Conservation (phyloP, 1,140 invertebrate species). For the Euglossa dilemma region DNA sequence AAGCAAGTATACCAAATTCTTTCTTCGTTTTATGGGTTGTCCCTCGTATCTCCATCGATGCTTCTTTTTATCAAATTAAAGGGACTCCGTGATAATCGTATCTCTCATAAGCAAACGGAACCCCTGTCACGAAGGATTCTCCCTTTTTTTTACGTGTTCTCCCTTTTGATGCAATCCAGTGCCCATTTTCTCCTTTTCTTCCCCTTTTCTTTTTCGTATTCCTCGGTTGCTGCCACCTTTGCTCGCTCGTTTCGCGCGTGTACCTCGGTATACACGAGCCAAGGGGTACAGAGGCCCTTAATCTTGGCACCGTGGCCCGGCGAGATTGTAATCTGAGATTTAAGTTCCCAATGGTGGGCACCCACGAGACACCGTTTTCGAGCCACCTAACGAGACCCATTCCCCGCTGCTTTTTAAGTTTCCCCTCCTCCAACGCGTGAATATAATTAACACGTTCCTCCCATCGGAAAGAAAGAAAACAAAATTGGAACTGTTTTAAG, state of each 20-base stretch:
- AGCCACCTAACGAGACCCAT: constrained; percentile 48
- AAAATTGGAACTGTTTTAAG: not conserved
- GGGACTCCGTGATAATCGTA: not conserved
- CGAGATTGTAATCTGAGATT: constrained; percentile 77
- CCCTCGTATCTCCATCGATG: not conserved
- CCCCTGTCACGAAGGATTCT: not conserved
- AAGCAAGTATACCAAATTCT: too few relatives aligned
- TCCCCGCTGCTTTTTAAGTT: constrained; percentile 11
- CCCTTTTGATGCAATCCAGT: constrained; percentile 1
- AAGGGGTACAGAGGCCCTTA: constrained; percentile 62
- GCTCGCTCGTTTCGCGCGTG: constrained; percentile 27
- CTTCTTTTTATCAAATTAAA: not conserved
- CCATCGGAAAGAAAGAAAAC: not conserved
- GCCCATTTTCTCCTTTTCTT: not conserved
- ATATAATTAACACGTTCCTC: not conserved
- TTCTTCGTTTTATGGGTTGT: not conserved
- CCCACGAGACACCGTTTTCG: constrained; percentile 63
- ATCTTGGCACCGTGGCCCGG: constrained; percentile 71
- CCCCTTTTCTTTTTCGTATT: not conserved
- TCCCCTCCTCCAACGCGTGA: not conserved
- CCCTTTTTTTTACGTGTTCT: not conserved
- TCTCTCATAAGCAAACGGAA: not conserved
- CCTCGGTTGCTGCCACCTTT: constrained; percentile 11
- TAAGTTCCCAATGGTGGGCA: constrained; percentile 66
- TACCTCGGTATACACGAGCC: constrained; percentile 40